These are phyloP conservation scores for Agrenia bidenticulata DNA, from an alignment of 2,888 invertebrate species.

Conservation along the genomic window DNA sequence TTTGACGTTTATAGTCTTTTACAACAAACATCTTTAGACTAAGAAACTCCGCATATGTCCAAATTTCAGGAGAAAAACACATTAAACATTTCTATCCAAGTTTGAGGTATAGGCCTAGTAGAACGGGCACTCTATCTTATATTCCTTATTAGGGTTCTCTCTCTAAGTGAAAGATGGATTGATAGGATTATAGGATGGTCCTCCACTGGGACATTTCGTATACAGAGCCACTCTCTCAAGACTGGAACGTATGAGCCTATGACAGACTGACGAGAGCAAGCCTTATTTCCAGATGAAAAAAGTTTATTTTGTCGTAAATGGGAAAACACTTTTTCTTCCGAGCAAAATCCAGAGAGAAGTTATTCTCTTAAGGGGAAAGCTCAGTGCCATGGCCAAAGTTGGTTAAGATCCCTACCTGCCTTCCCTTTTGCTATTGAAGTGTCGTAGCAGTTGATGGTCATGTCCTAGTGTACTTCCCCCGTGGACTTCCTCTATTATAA, in stretches of 20 bases:
- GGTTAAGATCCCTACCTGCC: no score
- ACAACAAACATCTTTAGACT: no score
- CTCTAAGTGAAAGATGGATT: background rate
- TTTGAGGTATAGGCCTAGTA: background rate
- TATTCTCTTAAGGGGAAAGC: no score
- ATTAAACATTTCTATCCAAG: background rate
- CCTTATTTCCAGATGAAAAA: slow-evolving; percentile 8
- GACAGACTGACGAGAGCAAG: background rate
- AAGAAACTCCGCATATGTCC: no score
- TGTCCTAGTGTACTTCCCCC: no score
- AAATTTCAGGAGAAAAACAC: no score
- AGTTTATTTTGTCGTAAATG: background rate
- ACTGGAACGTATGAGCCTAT: background rate
- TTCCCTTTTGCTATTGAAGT: no score
- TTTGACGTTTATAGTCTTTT: no score
- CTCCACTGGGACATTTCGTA: background rate
- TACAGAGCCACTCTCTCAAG: background rate
- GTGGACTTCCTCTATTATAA: no score
- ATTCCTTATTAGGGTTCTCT: background rate
- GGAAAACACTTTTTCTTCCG: background rate
- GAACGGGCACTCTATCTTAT: background rate
- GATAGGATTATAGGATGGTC: background rate
- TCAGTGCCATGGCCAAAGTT: no score
- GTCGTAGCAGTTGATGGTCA: no score
- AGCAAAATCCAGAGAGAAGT: no score